phyloP scores from a whole-genome alignment of 2,797 vertebrate genomes.

The Stomatorhinus walkeri region DNA sequence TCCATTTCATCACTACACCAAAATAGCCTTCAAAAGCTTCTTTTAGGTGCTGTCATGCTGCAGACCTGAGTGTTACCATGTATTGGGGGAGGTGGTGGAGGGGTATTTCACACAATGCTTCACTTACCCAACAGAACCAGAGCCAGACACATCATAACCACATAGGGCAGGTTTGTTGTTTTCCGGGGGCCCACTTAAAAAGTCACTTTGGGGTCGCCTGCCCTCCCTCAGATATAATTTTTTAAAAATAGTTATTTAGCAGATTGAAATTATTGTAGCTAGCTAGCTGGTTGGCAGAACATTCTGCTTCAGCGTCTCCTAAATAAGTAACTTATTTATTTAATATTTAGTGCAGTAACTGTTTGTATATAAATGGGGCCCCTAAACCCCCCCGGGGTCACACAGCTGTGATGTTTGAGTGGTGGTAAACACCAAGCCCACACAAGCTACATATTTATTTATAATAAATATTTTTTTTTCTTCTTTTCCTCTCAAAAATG shows the following conservation, averaged over 20 bases:
- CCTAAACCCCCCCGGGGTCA: not conserved
- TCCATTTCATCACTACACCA: conserved; percentile 6
- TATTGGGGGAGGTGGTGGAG: not conserved
- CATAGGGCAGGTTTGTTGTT: not conserved
- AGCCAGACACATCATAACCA: not conserved
- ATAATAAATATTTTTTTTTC: no score
- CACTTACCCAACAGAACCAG: not conserved
- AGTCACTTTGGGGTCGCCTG: not conserved
- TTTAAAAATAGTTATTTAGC: not conserved
- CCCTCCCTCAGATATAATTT: not conserved
- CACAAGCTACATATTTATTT: not conserved
- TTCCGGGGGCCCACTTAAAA: not conserved
- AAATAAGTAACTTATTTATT: not conserved
- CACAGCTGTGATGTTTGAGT: not conserved
- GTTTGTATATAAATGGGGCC: not conserved
- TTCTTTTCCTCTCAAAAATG: not conserved
- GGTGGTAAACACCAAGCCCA: not conserved
- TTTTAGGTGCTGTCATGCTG: not conserved
- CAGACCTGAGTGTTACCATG: not conserved
- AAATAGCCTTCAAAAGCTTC: not conserved
- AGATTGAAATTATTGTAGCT: not conserved
- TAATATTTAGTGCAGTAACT: not conserved
- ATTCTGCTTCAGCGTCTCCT: not conserved
- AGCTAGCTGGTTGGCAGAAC: not conserved
- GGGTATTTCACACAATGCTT: not conserved